A percentile compares a stretch with the other conserved stretches of the same genome.
Conservation (phyloP, 1,140 invertebrate genomes). For the Drosophila tani region DNA sequence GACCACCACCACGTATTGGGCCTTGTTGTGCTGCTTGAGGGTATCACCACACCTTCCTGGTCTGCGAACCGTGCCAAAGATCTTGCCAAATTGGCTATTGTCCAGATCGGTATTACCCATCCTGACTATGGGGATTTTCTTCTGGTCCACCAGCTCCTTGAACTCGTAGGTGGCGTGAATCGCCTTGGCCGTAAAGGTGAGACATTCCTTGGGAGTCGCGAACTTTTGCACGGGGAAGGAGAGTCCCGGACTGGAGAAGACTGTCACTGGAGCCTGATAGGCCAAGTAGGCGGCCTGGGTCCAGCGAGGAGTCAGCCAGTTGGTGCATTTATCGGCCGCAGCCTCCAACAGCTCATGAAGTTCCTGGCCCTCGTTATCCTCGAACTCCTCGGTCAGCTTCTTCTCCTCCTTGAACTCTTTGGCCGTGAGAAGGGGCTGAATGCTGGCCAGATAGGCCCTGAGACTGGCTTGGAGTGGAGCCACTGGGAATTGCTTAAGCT, state of each 20-base stretch:
- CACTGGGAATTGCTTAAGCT: constrained; percentile 41
- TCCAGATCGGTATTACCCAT: constrained; percentile 92
- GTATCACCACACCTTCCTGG: constrained; percentile 89
- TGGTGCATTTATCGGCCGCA: constrained; percentile 87
- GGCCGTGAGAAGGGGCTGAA: constrained; percentile 28
- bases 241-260: constrained; percentile 91
- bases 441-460: constrained; percentile 40
- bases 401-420: constrained; percentile 7
- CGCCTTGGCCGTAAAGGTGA: constrained; percentile 89
- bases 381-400: constrained; percentile 89
- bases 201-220: constrained; percentile 86
- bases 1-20: constrained; percentile 91
- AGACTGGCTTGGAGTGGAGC: constrained; percentile 41
- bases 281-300: constrained; percentile 90
- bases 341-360: constrained; percentile 89
- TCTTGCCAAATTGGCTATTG: constrained; percentile 95
- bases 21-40: constrained; percentile 87
- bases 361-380: constrained; percentile 87
- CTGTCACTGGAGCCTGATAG: constrained; percentile 90
- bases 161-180: constrained; percentile 89
- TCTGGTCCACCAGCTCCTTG: constrained; percentile 89
- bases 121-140: constrained; percentile 90
- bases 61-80: constrained; percentile 93
- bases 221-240: constrained; percentile 90
- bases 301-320: constrained; percentile 94